Conservation (phyloP, 2,113 vertebrate genomes). For the Eptesicus fuscus region DNA sequence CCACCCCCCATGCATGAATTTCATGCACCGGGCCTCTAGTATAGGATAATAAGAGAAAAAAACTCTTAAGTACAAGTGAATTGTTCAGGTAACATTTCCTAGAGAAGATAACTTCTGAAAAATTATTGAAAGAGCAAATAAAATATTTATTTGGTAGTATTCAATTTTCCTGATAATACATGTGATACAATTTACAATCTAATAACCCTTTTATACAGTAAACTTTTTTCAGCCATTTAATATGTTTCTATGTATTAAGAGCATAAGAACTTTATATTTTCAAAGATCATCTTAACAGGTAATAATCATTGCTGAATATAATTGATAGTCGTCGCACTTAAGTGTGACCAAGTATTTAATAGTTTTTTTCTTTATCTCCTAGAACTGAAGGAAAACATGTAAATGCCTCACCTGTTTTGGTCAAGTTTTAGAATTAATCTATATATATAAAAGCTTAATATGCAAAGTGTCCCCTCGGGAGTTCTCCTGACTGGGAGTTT, state of each 20-base stretch:
- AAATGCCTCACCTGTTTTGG: conserved; percentile 66
- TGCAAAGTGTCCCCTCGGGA: too few species aligned
- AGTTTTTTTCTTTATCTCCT: conserved; percentile 50
- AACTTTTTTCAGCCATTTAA: conserved; percentile 48
- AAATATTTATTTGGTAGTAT: not conserved
- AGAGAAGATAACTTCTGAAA: not conserved
- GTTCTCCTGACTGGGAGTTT: too few species aligned
- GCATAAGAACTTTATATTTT: conserved; percentile 24
- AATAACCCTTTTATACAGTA: conserved; percentile 46
- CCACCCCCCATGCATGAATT: too few species aligned
- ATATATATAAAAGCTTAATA: too few species aligned
- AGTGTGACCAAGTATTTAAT: conserved; percentile 75
- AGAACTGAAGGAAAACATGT: conserved; percentile 72
- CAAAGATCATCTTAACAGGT: conserved; percentile 61
- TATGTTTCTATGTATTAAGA: conserved; percentile 56
- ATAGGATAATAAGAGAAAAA: not conserved
- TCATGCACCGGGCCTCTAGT: too few species aligned
- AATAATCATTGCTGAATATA: conserved; percentile 67
- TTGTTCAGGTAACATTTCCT: not conserved
- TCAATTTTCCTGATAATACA: conserved; percentile 15
- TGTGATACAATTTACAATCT: conserved; percentile 45
- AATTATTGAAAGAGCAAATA: not conserved
- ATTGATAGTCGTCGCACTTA: conserved; percentile 60
- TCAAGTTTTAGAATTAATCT: conserved; percentile 76
- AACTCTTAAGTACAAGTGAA: not conserved